These are phyloP conservation scores for Trichechus manatus DNA, from an alignment of 2,113 vertebrate species.

Conservation along the genomic window DNA sequence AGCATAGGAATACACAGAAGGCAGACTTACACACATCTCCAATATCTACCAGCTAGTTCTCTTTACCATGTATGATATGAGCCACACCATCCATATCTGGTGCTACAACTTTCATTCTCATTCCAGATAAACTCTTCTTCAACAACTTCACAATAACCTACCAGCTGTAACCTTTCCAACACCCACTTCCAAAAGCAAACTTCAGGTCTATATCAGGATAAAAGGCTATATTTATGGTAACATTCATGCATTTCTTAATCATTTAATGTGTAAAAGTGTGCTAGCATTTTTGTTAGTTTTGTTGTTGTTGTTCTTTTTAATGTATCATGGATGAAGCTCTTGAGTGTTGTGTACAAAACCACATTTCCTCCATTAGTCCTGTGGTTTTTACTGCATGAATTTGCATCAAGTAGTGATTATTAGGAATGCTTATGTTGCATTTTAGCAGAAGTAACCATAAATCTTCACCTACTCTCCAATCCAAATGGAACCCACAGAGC, in stretches of 20 bases:
- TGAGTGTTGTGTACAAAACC: not conserved
- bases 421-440: not conserved
- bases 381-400: not conserved
- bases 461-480: not conserved
- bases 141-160: not conserved
- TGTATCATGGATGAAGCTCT: not conserved
- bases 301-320: not conserved
- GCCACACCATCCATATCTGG: not conserved
- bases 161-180: not conserved
- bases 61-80: not conserved
- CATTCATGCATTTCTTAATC: not conserved
- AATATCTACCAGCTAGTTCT: not conserved
- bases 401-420: not conserved
- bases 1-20: not conserved
- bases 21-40: not conserved
- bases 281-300: not conserved
- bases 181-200: not conserved
- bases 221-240: not conserved
- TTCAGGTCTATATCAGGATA: not conserved
- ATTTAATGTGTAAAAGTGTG: not conserved
- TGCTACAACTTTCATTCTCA: not conserved
- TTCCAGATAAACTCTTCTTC: not conserved
- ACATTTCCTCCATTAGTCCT: not conserved
- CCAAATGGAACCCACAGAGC: not conserved
- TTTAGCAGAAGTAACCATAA: not conserved